phyloP scores from a whole-genome alignment of 2,888 invertebrate species.

The Galerucella calmariensis region DNA sequence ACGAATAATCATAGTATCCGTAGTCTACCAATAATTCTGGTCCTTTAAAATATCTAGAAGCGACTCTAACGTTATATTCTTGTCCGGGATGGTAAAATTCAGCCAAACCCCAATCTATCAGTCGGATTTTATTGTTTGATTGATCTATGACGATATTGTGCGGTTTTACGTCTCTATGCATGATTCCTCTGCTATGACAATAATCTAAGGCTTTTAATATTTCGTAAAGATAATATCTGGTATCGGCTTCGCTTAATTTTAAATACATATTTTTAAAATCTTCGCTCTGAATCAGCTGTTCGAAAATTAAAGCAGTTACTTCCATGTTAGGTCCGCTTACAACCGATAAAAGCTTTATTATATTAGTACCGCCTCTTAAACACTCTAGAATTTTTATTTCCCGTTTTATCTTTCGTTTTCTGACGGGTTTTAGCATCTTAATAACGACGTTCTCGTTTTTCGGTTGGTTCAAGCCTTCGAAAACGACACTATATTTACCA shows the following conservation, averaged over 20 bases:
- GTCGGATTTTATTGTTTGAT: slow-evolving; percentile 55
- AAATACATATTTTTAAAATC: slow-evolving; percentile 63
- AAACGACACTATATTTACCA: slow-evolving; percentile 64
- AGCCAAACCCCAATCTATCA: slow-evolving; percentile 64
- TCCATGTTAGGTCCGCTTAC: slow-evolving; percentile 52
- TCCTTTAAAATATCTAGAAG: slow-evolving; percentile 63
- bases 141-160: slow-evolving; percentile 63
- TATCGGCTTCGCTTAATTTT: slow-evolving; percentile 60
- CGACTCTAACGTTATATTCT: slow-evolving; percentile 63
- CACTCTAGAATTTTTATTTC: slow-evolving; percentile 64
- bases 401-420: slow-evolving; percentile 61
- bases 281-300: slow-evolving; percentile 58
- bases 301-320: slow-evolving; percentile 61
- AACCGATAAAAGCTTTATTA: slow-evolving; percentile 58
- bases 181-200: slow-evolving; percentile 63
- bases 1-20: slow-evolving; percentile 62
- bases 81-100: slow-evolving; percentile 63
- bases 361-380: slow-evolving; percentile 60
- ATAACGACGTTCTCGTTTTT: slow-evolving; percentile 59
- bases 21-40: slow-evolving; percentile 63
- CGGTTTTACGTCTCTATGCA: slow-evolving; percentile 64
- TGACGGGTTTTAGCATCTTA: slow-evolving; percentile 63
- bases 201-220: slow-evolving; percentile 64
- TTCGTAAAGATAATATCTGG: slow-evolving; percentile 64
- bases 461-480: slow-evolving; percentile 58